Evolutionary conservation across 2,797 vertebrate species (phyloP), one percentile per base, ranked within the genome.

Genomic region (Octomys mimax): DNA sequence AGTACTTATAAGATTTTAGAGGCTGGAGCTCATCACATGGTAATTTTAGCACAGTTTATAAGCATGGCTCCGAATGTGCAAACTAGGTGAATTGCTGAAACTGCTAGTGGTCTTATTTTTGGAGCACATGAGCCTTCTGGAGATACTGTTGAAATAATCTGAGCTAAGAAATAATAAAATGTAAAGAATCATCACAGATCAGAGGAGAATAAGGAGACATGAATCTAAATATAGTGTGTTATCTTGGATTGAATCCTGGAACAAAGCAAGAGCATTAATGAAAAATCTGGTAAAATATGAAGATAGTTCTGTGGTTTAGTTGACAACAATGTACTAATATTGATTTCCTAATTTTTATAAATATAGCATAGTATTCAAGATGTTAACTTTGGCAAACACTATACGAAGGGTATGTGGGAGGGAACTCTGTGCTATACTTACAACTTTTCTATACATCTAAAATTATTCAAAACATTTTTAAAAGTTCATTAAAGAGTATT

Each of bases 341-440:
- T 70, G 66, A 33, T 80, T 95, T 89, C 26, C 87, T 87, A 84
- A 42, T 96, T 91, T 89, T 91, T 14, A 85, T n/a, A 92, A 31
- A 61, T 80, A 33, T 73, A 62, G 22, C 79, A 16, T 10, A 62
- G 54, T 73, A 84, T 52, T 79, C 61, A 75, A 92, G 39, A 92
- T 80, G 26, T 31, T 82, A 79, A 70, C 14, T n/a, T 73, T 78
- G 54, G 13, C 8, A 26, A 28, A 84, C 87, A 66, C 4, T n/a
- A 18, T 28, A 18, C 52, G 49, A 78, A 78, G 16, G 0, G 1
- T 81, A 54, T 66, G 16, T 80, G 68, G 2, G 12, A 88, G 68
- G 2, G 12, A 88, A 75, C 14, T 86, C 33, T 46, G 39, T 68
- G 68, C 8, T 26, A 86, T 75, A 21, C 82, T 68, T 92, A 85